Percentiles rank a stretch among this genome's conserved stretches.
These are phyloP conservation scores for Pempheris klunzingeri DNA, from an alignment of 2,797 vertebrate species.

Conservation along the genomic window DNA sequence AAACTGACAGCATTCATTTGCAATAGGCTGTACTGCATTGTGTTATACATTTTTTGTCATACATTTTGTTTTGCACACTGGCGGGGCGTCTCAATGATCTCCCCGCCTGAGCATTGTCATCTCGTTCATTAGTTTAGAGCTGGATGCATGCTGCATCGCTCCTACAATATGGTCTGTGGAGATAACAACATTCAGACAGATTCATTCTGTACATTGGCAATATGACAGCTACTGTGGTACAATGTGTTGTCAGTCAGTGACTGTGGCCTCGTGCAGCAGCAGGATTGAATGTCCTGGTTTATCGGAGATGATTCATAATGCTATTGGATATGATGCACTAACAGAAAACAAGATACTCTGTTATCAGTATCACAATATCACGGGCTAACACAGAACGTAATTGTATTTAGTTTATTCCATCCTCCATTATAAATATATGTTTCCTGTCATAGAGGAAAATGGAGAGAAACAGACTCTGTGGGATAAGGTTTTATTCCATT, in stretches of 20 bases:
- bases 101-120: conserved; percentile 61
- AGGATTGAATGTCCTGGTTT: conserved; percentile 74
- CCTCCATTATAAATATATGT: conserved; percentile 67
- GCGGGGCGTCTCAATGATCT: conserved; percentile 49
- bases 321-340: conserved; percentile 73
- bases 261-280: conserved; percentile 40
- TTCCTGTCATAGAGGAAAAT: conserved; percentile 67
- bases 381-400: conserved; percentile 68
- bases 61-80: conserved; percentile 53
- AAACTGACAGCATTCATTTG: conserved; percentile 45
- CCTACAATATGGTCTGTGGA: conserved; percentile 71
- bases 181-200: conserved; percentile 75
- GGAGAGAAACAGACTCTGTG: conserved; percentile 43
- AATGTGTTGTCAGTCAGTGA: conserved; percentile 59
- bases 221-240: conserved; percentile 42
- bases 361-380: conserved; percentile 79
- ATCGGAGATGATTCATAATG: conserved; percentile 76
- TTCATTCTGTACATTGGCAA: conserved; percentile 62
- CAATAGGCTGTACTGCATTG: conserved; percentile 34
- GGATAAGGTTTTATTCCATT: conserved; percentile 59
- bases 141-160: conserved; percentile 58
- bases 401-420: conserved; percentile 72
- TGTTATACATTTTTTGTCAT: conserved; percentile 44
- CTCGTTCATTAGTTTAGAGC: conserved; percentile 67
- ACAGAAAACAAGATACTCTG: conserved; percentile 74